Evolutionary conservation across 2,113 vertebrate genomes (phyloP), one percentile per base, ranked within the genome.

Genomic region (Echinops telfairi): DNA sequence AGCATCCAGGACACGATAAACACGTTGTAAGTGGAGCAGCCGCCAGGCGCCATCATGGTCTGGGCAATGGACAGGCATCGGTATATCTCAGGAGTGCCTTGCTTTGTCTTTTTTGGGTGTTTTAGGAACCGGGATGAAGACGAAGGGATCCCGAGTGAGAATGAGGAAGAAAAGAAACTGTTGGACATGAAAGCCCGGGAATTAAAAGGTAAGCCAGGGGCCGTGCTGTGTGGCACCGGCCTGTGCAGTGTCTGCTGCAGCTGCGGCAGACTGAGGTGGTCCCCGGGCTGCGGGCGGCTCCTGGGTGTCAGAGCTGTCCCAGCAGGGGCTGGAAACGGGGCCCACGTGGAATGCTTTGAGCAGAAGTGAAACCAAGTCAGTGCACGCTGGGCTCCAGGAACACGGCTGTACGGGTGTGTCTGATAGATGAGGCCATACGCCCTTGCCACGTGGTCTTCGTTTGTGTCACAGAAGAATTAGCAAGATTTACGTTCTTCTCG

Each of bases 81-180:
- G 9, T 53, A 31, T 22, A 17, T 75, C 40, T 16, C 25, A 60
- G n/a, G 36, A 27, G 31, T 2, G 6, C 40, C 17, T 31, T 73
- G 19, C 36, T 43, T 22, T 76, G 19, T 33, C 78, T n/a, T 33
- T 91, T 64, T 17, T 93, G 47, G 47, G 47, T 53, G 75, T 75
- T 36, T 53, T 97, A 99, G 99, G 98, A 99, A 99, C 88, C 99
- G 99, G 94, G 99, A 99, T 86, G 99, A 99, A 94, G 99, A 99
- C 15, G 99, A 99, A 98, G 99, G 99, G 27, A 98, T 99, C 90
- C 99, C 99, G 15, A 99, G 99, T 17, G 99, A 99, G 95, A 99
- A 98, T 0, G 99, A 99, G 91, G 99, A 99, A 94, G 99, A 99
- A 90, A 99, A 99, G 97, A 98, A 98, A 92, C 96, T 99, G 88